Evolutionary conservation across 2,797 vertebrate genomes (phyloP), one percentile per base, ranked within the genome.

Genomic region (Chelmon rostratus): DNA sequence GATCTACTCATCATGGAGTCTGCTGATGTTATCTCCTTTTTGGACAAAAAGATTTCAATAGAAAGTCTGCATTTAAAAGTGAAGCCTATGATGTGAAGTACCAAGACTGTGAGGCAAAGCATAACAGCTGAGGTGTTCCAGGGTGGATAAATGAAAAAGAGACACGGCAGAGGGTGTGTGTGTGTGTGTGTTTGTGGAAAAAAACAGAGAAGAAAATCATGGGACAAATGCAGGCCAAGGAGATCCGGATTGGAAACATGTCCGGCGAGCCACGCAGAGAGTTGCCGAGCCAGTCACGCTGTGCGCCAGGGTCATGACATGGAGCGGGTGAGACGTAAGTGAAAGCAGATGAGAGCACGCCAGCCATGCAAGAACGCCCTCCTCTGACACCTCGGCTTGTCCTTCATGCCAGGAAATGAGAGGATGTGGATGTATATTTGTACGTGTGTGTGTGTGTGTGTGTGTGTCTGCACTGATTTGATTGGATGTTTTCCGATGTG

Each of bases 261-360:
- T 2, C 12, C 3, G 6, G 37, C 1, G 19, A 57, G 40, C 31
- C 42, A 61, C 1, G 21, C 58, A 62, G 44, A 0, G 2, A n/a
- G 47, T 10, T 68, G 13, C 23, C 0, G 18, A 63, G 68, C 53
- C 70, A 61, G 53, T 23, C 6, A 33, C 12, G 47, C 9, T 78
- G 65, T 23, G 67, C 56, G 75, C 70, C 85, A 75, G 81, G 72
- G 74, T 86, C 81, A 25, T 66, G 86, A 83, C 79, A 76, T 13
- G 70, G 44, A 69, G 61, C 37, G 25, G 79, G 79, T 59, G 76
- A 82, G 76, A 38, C 19, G 62, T 87, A 84, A 93, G 76, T 87
- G 66, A 83, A 90, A 92, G 57, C 90, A 92, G 88, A 91, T 86
- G 82, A 58, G 58, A 44, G 56, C 2, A 0, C 1, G 2, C 40